These are phyloP conservation scores for Pangasius krempfi DNA, from an alignment of 2,797 vertebrate genomes.

Conservation along the genomic window DNA sequence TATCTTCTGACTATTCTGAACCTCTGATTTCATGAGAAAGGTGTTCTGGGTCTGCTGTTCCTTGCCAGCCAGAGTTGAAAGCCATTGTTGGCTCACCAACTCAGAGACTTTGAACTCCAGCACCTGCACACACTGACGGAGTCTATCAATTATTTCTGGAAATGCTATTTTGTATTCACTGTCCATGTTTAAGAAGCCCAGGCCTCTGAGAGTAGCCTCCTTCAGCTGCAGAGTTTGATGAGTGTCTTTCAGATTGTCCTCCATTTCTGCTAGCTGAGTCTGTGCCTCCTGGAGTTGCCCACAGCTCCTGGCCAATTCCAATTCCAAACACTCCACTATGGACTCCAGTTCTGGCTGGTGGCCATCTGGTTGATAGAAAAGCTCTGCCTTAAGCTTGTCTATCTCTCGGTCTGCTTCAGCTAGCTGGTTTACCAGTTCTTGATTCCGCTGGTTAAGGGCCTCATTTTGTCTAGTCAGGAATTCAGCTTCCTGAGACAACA, in stretches of 20 bases:
- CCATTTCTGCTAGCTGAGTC: slow-evolving; percentile 61
- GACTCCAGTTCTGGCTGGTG: slow-evolving; percentile 51
- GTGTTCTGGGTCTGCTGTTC: slow-evolving; percentile 58
- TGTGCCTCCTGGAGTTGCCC: slow-evolving; percentile 66
- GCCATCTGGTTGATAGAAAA: slow-evolving; percentile 54
- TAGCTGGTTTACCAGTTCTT: slow-evolving; percentile 76
- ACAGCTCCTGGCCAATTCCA: slow-evolving; percentile 61
- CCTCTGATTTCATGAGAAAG: slow-evolving; percentile 52
- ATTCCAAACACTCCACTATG: slow-evolving; percentile 52
- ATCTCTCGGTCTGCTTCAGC: slow-evolving; percentile 74
- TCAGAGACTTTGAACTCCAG: slow-evolving; percentile 60
- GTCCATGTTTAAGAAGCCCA: neutral
- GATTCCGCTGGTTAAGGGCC: slow-evolving; percentile 71
- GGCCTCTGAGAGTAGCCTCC: slow-evolving; percentile 38
- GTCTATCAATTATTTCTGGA: slow-evolving; percentile 48
- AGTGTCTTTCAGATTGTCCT: slow-evolving; percentile 60
- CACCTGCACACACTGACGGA: slow-evolving; percentile 57
- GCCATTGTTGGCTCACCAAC: slow-evolving; percentile 57
- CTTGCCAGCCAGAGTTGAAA: slow-evolving; percentile 50
- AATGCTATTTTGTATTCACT: neutral
- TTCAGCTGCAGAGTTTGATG: slow-evolving; percentile 59
- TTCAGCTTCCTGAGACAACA: slow-evolving; percentile 62
- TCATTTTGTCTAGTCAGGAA: slow-evolving; percentile 66
- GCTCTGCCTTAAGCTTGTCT: slow-evolving; percentile 66
- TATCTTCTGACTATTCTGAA: slow-evolving; percentile 38